Percentiles rank a stretch among this genome's conserved stretches.
phyloP scores from a whole-genome alignment of 2,888 invertebrate genomes.

The Athrips mouffetella region DNA sequence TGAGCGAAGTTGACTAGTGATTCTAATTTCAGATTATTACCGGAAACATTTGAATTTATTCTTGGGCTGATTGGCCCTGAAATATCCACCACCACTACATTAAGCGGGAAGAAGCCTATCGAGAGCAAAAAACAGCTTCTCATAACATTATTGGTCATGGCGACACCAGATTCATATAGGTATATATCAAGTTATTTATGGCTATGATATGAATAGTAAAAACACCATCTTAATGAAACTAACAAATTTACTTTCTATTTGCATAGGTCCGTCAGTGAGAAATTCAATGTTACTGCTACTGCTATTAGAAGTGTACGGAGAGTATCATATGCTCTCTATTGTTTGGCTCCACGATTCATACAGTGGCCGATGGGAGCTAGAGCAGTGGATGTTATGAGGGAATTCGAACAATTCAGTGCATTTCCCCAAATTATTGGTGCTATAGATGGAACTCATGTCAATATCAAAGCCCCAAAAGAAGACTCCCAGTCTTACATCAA shows the following conservation, averaged over 20 bases:
- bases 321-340: neutral
- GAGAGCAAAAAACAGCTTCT: too few relatives aligned
- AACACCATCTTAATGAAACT: neutral
- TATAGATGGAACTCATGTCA: neutral
- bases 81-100: too few relatives aligned
- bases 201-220: neutral
- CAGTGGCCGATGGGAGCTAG: neutral
- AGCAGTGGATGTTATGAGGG: neutral
- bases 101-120: too few relatives aligned
- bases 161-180: too few relatives aligned
- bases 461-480: neutral
- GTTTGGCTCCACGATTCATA: neutral
- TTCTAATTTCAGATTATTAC: too few relatives aligned
- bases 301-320: neutral
- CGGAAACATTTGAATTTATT: too few relatives aligned
- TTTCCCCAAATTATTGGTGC: neutral
- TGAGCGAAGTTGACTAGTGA: too few relatives aligned
- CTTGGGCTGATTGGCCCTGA: too few relatives aligned
- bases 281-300: neutral
- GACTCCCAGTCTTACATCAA: neutral
- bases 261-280: neutral
- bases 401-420: neutral
- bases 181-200: too few relatives aligned
- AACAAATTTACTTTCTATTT: neutral
- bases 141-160: too few relatives aligned